Conservation (phyloP, 2,113 vertebrate species). For the Colossoma macropomum region DNA sequence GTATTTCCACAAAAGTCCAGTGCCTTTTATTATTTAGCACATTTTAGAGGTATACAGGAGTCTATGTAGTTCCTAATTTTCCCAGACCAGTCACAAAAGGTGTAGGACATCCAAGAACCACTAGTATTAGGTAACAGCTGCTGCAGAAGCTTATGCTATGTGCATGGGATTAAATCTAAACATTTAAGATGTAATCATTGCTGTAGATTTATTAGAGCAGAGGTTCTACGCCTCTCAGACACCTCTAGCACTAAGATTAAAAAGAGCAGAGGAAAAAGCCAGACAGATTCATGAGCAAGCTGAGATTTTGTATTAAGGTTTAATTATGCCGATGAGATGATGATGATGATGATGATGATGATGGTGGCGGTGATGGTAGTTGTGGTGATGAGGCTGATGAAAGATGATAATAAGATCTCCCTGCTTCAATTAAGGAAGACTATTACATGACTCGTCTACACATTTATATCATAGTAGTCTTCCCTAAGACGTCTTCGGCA, state of each 20-base stretch:
- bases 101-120: background rate
- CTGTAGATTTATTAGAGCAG: background rate
- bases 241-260: constrained; percentile 4
- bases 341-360: constrained; percentile 7
- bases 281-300: constrained; percentile 32
- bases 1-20: background rate
- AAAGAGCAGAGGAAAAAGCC: background rate
- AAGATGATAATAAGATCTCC: constrained; percentile 22
- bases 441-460: constrained; percentile 14
- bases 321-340: constrained; percentile 21
- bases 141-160: background rate
- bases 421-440: constrained; percentile 21
- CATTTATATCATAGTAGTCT: constrained; percentile 21
- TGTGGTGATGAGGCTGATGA: constrained; percentile 23
- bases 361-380: background rate
- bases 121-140: too few species aligned
- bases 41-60: background rate
- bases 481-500: background rate
- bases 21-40: background rate
- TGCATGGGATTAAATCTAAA: constrained; percentile 12
- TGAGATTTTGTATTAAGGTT: constrained; percentile 31
- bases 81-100: background rate
- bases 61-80: background rate
- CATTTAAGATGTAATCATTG: constrained; percentile 1
- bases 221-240: background rate